phyloP scores from a whole-genome alignment of 2,888 invertebrate genomes.

The Agrotis ipsilon region DNA sequence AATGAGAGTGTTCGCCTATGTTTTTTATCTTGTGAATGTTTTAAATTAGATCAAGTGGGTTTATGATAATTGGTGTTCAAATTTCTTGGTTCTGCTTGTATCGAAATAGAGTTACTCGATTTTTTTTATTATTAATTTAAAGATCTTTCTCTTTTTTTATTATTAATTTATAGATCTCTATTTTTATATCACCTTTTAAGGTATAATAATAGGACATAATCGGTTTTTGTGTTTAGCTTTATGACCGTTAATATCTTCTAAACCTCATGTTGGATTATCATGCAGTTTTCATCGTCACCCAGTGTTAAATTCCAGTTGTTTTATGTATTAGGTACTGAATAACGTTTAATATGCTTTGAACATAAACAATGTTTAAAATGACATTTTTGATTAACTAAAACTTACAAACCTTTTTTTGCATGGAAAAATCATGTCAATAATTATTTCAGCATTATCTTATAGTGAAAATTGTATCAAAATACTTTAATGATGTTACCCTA shows the following conservation, averaged over 20 bases:
- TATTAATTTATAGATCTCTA: no score
- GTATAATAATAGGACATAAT: no score
- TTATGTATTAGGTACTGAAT: no score
- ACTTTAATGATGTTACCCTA: background rate
- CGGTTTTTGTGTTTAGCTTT: no score
- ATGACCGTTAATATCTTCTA: no score
- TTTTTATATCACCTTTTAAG: no score
- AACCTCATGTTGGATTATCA: background rate
- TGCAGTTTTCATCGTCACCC: background rate
- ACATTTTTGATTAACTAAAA: background rate
- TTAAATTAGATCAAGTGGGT: background rate
- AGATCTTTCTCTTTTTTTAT: no score
- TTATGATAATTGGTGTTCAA: background rate
- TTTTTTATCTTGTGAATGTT: slow-evolving; percentile 1
- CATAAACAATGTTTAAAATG: background rate
- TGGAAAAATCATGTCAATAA: background rate
- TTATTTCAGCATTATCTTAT: background rate
- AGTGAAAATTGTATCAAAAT: background rate
- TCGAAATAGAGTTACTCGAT: no score
- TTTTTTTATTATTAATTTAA: no score
- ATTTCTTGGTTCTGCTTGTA: background rate
- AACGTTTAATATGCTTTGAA: background rate
- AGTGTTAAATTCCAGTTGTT: background rate
- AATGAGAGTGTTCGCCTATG: background rate
- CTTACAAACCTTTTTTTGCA: no score